Conservation (phyloP, 2,797 vertebrate species). For the Notoglanidium macrostoma region DNA sequence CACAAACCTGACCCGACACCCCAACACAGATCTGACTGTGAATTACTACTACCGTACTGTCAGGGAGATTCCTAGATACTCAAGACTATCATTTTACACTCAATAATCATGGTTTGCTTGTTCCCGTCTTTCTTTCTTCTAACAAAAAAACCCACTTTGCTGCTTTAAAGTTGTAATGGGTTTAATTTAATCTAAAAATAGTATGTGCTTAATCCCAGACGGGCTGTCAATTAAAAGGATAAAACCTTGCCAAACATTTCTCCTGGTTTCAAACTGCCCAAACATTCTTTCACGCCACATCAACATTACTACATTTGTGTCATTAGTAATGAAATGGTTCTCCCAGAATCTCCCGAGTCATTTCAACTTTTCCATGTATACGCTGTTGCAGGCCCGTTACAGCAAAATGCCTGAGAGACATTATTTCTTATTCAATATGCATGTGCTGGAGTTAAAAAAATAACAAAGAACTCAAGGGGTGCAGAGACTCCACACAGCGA, state of each 20-base stretch:
- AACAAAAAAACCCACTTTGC: background rate
- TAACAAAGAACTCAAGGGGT: background rate
- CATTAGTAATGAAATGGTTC: constrained; percentile 5
- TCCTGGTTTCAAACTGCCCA: constrained; percentile 10
- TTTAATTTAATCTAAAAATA: constrained; percentile 9
- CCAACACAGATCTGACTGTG: background rate
- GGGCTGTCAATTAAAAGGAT: constrained; percentile 9
- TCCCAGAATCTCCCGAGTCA: background rate
- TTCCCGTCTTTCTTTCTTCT: background rate
- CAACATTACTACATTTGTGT: constrained; percentile 11
- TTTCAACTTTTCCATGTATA: constrained; percentile 16
- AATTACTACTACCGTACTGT: background rate
- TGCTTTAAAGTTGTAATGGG: background rate
- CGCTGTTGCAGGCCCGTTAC: background rate
- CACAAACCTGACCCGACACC: background rate
- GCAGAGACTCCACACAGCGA: constrained; percentile 39
- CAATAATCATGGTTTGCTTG: background rate
- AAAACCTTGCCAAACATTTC: constrained; percentile 14
- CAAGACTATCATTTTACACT: background rate
- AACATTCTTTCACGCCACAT: constrained; percentile 22
- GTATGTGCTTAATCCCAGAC: background rate
- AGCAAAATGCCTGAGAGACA: background rate
- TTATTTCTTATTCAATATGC: background rate
- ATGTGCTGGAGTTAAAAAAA: background rate
- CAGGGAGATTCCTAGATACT: background rate